Evolutionary conservation across 2,797 vertebrate species (phyloP).

Genomic region (Tadarida brasiliensis): DNA sequence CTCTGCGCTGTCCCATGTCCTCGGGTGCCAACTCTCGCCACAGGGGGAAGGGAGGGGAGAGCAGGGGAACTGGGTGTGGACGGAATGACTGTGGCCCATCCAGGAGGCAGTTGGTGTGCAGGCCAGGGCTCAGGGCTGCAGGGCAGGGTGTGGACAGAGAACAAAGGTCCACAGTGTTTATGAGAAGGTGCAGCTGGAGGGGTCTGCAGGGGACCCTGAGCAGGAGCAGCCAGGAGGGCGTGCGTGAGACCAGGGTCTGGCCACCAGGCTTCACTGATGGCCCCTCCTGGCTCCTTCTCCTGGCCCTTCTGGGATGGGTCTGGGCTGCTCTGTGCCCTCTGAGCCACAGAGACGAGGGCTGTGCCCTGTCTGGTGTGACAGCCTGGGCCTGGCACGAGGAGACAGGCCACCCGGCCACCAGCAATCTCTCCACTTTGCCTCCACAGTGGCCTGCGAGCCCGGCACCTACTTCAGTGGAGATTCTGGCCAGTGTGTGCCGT

Average conservation of each 20-base stretch:
- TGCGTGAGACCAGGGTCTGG: background rate
- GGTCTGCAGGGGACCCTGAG: background rate
- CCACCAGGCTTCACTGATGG: background rate
- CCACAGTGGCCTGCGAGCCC: slow-evolving; percentile 92
- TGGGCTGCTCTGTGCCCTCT: background rate
- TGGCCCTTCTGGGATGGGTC: background rate
- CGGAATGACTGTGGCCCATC: background rate
- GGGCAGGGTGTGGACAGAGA: background rate
- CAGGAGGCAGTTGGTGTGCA: background rate
- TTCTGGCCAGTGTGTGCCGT: slow-evolving; percentile 92
- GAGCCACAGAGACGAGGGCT: background rate
- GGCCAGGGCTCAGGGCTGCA: background rate
- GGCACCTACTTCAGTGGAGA: slow-evolving; percentile 96
- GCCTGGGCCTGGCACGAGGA: background rate
- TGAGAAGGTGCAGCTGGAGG: background rate
- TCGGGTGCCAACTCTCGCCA: background rate
- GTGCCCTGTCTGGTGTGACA: background rate
- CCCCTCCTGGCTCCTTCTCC: background rate
- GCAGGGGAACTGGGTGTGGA: background rate
- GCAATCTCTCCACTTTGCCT: slow-evolving; percentile 60
- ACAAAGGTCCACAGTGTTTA: background rate
- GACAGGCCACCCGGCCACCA: accelerated
- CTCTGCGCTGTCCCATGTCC: background rate
- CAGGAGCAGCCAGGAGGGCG: background rate
- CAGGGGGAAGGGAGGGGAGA: background rate